These are phyloP conservation scores for Euphonia xanthogaster DNA, from an alignment of 2,797 vertebrate genomes.

Conservation along the genomic window DNA sequence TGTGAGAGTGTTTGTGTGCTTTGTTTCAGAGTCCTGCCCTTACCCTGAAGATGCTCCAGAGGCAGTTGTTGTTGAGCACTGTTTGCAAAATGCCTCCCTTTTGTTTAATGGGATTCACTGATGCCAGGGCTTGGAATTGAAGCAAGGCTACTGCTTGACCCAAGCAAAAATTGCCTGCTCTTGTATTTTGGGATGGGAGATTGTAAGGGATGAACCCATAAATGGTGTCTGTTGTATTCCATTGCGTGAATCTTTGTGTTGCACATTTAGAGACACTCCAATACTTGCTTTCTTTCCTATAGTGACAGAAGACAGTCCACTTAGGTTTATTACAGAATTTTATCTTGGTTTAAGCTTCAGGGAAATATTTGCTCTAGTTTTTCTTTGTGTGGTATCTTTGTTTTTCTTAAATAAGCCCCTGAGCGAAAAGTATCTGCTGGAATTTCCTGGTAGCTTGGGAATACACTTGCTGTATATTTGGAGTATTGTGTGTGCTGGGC, in stretches of 20 bases:
- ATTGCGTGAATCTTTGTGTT: neutral
- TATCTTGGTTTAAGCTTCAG: neutral
- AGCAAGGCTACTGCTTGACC: neutral
- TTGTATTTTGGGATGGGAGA: neutral
- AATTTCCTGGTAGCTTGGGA: conserved; percentile 9
- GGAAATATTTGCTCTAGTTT: neutral
- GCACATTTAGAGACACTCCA: neutral
- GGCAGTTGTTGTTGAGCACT: neutral
- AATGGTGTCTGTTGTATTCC: neutral
- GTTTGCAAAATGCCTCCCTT: neutral
- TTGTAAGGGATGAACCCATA: neutral
- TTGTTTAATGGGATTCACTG: neutral
- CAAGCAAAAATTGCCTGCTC: neutral
- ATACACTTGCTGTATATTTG: neutral
- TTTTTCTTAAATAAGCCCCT: conserved; percentile 31
- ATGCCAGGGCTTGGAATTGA: neutral
- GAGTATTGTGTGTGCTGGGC: neutral
- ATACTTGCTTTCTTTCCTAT: neutral
- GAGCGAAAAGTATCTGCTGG: neutral
- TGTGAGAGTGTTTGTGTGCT: neutral
- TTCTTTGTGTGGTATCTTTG: neutral
- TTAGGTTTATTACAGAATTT: neutral
- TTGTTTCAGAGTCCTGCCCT: neutral
- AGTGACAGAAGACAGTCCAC: neutral
- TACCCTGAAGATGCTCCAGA: neutral